Percentiles rank a stretch among this genome's conserved stretches.
Conservation (phyloP, 2,797 vertebrate species). For the Myotis daubentonii region DNA sequence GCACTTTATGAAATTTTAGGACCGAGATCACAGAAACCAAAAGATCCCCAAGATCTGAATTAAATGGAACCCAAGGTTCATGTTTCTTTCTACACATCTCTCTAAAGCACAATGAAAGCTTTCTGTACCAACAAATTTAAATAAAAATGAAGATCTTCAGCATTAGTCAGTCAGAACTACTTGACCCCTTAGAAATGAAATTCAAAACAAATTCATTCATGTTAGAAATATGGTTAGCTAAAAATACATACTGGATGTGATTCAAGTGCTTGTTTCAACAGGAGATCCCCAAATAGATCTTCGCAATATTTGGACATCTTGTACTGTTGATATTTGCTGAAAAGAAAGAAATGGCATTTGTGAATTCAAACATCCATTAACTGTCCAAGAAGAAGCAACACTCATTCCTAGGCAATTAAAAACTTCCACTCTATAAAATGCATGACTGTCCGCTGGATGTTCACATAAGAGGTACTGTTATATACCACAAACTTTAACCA, state of each 20-base stretch:
- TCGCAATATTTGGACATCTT: constrained; percentile 99
- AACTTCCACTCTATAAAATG: constrained; percentile 36
- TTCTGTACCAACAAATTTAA: constrained; percentile 59
- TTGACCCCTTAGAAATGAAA: constrained; percentile 73
- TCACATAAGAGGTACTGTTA: constrained; percentile 56
- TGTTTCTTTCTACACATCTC: background rate
- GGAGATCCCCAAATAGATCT: constrained; percentile 96
- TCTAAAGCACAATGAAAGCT: constrained; percentile 47
- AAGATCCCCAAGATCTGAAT: background rate
- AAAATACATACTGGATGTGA: constrained; percentile 90
- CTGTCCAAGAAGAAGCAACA: constrained; percentile 63
- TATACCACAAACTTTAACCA: constrained; percentile 55
- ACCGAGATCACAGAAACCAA: background rate
- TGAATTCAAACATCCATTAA: constrained; percentile 74
- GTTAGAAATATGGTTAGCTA: constrained; percentile 57
- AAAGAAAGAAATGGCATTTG: constrained; percentile 76
- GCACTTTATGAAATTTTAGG: background rate
- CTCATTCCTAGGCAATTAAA: constrained; percentile 49
- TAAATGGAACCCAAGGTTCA: constrained; percentile 27
- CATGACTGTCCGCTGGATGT: background rate
- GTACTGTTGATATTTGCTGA: constrained; percentile 98
- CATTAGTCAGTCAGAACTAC: constrained; percentile 31
- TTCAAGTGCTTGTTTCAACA: constrained; percentile 95
- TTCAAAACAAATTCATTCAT: constrained; percentile 72
- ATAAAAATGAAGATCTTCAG: constrained; percentile 70